Percentiles rank a stretch among this genome's conserved stretches.
Conservation (phyloP, 2,888 invertebrate species). For the Cheilosia pagana region DNA sequence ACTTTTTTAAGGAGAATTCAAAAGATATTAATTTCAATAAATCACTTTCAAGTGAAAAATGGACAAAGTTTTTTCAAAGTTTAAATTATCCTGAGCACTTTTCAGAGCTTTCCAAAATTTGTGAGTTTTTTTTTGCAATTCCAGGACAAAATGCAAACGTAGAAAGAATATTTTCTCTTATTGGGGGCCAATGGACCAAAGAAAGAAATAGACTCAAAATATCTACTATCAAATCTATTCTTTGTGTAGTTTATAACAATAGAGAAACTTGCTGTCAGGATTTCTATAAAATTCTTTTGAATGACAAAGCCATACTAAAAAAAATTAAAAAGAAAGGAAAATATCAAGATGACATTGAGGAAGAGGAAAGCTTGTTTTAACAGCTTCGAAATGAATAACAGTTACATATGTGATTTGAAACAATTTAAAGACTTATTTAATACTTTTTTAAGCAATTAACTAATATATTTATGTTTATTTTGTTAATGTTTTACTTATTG, state of each 20-base stretch:
- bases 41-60: no score
- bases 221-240: slow-evolving; percentile 9
- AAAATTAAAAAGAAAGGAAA: slow-evolving; percentile 8
- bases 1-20: no score
- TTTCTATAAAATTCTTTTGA: background rate
- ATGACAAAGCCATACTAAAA: slow-evolving; percentile 4
- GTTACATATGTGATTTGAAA: no score
- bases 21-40: no score
- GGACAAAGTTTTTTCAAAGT: background rate
- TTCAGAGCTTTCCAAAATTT: slow-evolving; percentile 7
- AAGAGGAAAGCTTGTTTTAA: background rate
- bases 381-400: no score
- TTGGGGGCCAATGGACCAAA: background rate
- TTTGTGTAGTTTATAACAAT: slow-evolving; percentile 17
- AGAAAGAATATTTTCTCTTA: slow-evolving; percentile 16
- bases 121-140: slow-evolving; percentile 24
- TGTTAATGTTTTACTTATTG: no score
- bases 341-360: background rate
- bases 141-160: slow-evolving; percentile 20
- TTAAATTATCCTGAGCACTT: slow-evolving; percentile 1
- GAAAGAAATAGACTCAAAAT: slow-evolving; percentile 9
- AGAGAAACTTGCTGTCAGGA: background rate
- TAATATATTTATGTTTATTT: no score
- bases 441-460: no score
- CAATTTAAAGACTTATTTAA: no score